Percentiles rank a stretch among this genome's conserved stretches.
phyloP scores from a whole-genome alignment of 2,113 vertebrate genomes.

The Otus sunia region DNA sequence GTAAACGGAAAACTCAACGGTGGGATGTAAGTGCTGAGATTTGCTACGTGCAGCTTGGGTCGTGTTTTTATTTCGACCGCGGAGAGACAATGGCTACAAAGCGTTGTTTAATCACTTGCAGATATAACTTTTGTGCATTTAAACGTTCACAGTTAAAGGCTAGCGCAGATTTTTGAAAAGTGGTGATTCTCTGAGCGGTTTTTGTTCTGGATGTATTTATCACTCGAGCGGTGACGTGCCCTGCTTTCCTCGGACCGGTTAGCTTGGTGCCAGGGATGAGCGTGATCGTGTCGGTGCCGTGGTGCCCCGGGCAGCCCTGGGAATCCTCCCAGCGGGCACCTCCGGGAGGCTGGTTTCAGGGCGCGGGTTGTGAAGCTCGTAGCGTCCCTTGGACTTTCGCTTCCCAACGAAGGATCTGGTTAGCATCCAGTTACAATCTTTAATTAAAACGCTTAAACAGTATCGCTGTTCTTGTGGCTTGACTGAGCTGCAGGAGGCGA shows the following conservation, averaged over 20 bases:
- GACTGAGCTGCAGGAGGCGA: not conserved
- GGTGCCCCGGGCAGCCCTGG: not conserved
- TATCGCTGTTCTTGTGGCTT: not conserved
- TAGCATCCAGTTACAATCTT: not conserved
- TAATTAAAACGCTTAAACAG: not conserved
- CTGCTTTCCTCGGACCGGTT: not conserved
- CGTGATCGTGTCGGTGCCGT: not conserved
- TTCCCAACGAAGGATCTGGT: not conserved
- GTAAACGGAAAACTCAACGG: not conserved
- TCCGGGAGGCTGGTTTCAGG: not conserved
- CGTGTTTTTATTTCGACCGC: conserved; percentile 46
- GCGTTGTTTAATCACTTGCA: conserved; percentile 66
- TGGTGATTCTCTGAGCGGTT: not conserved
- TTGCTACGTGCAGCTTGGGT: conserved; percentile 38
- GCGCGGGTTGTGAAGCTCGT: not conserved
- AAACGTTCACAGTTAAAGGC: conserved; percentile 26
- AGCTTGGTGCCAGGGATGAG: not conserved
- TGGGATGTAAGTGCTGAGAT: conserved; percentile 5
- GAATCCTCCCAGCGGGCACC: not conserved
- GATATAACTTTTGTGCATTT: conserved; percentile 59
- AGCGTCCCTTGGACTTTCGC: not conserved
- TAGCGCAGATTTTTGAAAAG: not conserved
- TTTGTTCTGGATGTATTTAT: conserved; percentile 7
- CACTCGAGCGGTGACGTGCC: not conserved
- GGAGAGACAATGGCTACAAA: conserved; percentile 48